Base-by-base conservation (phyloP, 2,888 invertebrate species). In the Brachyopa scutellaris region DNA sequence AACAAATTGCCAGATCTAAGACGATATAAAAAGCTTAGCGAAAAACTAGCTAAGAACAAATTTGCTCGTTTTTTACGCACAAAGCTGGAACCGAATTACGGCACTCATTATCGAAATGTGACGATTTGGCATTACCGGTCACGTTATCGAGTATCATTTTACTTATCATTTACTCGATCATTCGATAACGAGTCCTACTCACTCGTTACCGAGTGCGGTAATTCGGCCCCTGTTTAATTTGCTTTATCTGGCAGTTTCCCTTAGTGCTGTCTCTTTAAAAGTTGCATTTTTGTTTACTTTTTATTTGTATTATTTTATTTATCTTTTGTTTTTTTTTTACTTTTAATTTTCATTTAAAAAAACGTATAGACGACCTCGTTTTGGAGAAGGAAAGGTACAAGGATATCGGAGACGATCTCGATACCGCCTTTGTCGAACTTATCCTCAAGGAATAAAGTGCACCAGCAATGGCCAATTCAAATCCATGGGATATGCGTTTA, bases 381-480 rank as follows among this genome's bases (percentile, higher is more conserved):
- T 95, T 96, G 91, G 97, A 97, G 92, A 99, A 99, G 94, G 99
- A 99, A 93, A 97, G 98, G 92, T 99, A 98, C 97, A 99, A 99
- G 95, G 96, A 97, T 93, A 99, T 99, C 93, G 98, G 98, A 93
- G 99, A 99, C 94, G 99, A 99, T 92, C 94, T 99, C 94, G 99
- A 99, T 93, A 96, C 97, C 91, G 99, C 99, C 90, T 99, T 99
- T 93, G 97, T 98, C 92, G 96, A 96, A 92, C 95, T 96, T 91
- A 95, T 95, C 92, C 94, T 95, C 92, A 93, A 93, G 91, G 93
- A 93, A 92, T 93, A 93, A 91, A 89, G 55, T 80, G 7, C 51
- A 31, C 51, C 66, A 80, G 29, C 11, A 38, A 47, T 72, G 83
- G 72, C 72, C 26, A 49, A 45, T 45, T 73, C 57, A 51, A 85